Conservation (phyloP, 2,797 vertebrate genomes). For the Danio albolineatus region DNA sequence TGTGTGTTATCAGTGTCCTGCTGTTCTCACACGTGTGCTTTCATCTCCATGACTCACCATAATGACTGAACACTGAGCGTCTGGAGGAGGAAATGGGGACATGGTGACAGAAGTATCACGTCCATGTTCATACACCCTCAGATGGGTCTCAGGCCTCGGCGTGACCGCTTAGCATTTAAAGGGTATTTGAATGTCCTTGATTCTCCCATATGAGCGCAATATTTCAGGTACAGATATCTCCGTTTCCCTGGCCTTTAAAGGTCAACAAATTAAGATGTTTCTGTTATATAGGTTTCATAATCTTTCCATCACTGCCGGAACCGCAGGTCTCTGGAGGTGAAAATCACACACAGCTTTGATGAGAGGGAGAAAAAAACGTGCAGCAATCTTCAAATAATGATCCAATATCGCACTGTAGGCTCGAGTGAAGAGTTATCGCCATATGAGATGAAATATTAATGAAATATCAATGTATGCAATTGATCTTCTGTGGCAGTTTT, state of each 20-base stretch:
- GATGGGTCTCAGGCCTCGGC: neutral
- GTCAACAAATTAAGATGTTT: constrained; percentile 40
- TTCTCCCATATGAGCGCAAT: constrained; percentile 18
- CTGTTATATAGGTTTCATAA: constrained; percentile 29
- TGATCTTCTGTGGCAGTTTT: neutral
- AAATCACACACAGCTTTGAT: neutral
- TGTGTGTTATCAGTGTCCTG: constrained; percentile 18
- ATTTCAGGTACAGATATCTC: constrained; percentile 29
- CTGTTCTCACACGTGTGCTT: constrained; percentile 47
- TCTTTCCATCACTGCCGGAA: constrained; percentile 6
- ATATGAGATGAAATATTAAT: constrained; percentile 22
- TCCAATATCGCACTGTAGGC: neutral
- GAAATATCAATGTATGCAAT: constrained; percentile 20
- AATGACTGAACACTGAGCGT: constrained; percentile 7
- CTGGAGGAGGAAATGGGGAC: constrained; percentile 19
- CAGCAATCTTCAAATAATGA: constrained; percentile 1
- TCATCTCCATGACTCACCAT: constrained; percentile 30
- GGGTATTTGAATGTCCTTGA: constrained; percentile 33
- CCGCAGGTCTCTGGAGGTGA: neutral
- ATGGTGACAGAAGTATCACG: neutral
- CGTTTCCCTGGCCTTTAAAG: constrained; percentile 46
- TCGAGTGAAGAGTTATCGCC: neutral
- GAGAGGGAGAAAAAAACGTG: neutral
- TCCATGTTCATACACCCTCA: neutral
- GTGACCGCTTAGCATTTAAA: constrained; percentile 31